Conservation (phyloP, 2,888 invertebrate species). For the Xestoiulus laeticollis region DNA sequence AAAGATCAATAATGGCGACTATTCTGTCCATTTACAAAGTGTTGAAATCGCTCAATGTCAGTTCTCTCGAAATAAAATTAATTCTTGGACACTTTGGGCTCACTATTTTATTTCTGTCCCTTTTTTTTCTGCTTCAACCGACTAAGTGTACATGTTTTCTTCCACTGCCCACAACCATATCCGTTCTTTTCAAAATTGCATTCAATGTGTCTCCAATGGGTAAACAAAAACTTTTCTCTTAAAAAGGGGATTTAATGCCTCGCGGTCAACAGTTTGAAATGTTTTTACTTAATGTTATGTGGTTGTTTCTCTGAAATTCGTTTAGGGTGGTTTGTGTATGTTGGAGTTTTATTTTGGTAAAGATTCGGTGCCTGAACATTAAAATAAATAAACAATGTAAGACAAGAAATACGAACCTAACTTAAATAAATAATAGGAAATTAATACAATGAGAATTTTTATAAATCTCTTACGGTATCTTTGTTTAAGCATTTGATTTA, state of each 20-base stretch:
- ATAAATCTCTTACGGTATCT: too few relatives aligned
- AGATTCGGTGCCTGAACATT: too few relatives aligned
- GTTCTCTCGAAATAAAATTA: constrained; percentile 24
- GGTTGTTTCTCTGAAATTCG: background rate
- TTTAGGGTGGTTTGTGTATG: background rate
- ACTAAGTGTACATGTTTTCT: background rate
- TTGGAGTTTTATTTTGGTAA: background rate
- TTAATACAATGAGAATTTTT: too few relatives aligned
- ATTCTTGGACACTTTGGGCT: constrained; percentile 30
- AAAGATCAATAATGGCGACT: constrained; percentile 36
- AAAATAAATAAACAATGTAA: too few relatives aligned
- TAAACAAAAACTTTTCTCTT: constrained; percentile 36
- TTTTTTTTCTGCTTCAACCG: constrained; percentile 7
- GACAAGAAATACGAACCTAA: too few relatives aligned
- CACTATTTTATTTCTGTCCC: background rate
- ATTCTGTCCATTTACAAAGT: background rate
- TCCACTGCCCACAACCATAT: background rate
- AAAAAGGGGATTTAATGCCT: background rate
- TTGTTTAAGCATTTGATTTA: too few relatives aligned
- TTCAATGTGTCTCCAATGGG: constrained; percentile 29
- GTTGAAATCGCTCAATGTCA: constrained; percentile 39
- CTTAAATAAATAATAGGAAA: too few relatives aligned
- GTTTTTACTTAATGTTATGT: background rate
- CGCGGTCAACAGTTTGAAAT: background rate
- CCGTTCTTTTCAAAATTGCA: constrained; percentile 17